Conservation (phyloP, 2,888 invertebrate genomes). For the Rhaphigaster nebulosa region DNA sequence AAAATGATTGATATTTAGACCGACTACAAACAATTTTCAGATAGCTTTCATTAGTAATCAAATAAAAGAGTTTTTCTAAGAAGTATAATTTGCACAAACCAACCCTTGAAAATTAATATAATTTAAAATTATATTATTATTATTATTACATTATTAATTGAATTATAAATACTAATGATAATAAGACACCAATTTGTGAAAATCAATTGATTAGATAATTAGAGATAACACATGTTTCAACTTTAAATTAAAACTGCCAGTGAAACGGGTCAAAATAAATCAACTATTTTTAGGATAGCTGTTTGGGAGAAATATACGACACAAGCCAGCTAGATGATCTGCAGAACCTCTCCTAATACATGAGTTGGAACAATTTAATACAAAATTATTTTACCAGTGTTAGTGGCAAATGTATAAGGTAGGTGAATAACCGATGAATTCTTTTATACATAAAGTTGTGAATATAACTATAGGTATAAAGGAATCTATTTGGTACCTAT, state of each 20-base stretch:
- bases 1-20: not conserved
- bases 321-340: not conserved
- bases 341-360: not conserved
- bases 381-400: not conserved
- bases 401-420: not conserved
- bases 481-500: too few relatives aligned
- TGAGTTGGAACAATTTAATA: not conserved
- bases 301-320: not conserved
- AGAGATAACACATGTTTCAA: not conserved
- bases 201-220: constrained; percentile 8
- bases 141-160: not conserved
- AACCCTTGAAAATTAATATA: not conserved
- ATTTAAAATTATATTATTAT: not conserved
- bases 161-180: not conserved
- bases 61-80: not conserved
- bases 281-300: not conserved
- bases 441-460: too few relatives aligned
- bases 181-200: not conserved
- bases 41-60: not conserved
- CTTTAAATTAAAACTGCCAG: not conserved
- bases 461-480: too few relatives aligned
- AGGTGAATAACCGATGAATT: not conserved
- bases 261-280: constrained; percentile 11
- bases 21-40: not conserved
- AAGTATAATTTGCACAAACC: not conserved